Conservation (phyloP, 2,797 vertebrate species). For the Falco rusticolus region DNA sequence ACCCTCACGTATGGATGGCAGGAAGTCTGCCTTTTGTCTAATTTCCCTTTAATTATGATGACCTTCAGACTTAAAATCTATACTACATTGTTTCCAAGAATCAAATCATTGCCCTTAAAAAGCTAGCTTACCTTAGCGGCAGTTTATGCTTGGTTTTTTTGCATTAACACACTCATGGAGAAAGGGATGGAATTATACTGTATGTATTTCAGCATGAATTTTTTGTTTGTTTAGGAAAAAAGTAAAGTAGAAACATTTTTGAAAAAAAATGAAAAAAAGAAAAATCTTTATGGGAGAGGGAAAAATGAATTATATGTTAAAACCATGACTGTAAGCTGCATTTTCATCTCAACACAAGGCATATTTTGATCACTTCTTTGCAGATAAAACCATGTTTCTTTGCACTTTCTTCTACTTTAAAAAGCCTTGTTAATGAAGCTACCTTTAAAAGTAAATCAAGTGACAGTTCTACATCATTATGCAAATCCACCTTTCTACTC, state of each 20-base stretch:
- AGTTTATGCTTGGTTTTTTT: not conserved
- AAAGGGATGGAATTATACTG: not conserved
- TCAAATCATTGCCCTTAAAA: not conserved
- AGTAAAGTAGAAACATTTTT: not conserved
- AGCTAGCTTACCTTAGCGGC: not conserved
- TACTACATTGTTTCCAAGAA: not conserved
- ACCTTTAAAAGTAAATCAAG: conserved; percentile 51
- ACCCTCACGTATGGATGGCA: not conserved
- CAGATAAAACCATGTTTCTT: not conserved
- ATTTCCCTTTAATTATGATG: not conserved
- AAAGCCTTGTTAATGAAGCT: conserved; percentile 16
- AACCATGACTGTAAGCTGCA: not conserved
- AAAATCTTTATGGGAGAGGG: not conserved
- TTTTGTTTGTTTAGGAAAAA: not conserved
- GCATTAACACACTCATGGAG: not conserved
- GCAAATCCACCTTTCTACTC: conserved; percentile 47
- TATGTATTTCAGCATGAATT: not conserved
- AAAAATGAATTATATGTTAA: not conserved
- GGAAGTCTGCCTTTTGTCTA: not conserved
- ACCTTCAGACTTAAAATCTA: not conserved
- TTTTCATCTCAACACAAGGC: not conserved
- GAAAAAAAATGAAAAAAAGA: not conserved
- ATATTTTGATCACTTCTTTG: conserved; percentile 6
- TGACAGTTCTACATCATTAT: conserved; percentile 22
- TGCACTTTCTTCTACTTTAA: not conserved